These are phyloP conservation scores for Cichlasoma orientale DNA, from an alignment of 2,797 vertebrate species.

Conservation along the genomic window DNA sequence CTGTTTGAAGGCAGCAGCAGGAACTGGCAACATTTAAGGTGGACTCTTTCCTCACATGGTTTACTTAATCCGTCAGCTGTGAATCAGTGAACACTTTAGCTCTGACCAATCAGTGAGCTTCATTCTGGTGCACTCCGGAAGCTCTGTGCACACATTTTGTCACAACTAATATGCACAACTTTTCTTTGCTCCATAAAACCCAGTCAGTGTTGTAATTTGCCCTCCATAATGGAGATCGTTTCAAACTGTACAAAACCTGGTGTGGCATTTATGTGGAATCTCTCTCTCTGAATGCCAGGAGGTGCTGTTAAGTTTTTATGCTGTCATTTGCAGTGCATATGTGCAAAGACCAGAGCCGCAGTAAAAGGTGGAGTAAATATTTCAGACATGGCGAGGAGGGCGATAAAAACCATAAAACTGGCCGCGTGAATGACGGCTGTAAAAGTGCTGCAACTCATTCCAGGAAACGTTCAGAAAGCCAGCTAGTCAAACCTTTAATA, in stretches of 20 bases:
- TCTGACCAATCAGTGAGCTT: too few species aligned
- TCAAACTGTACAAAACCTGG: not conserved
- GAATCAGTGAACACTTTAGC: not conserved
- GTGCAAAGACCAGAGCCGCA: not conserved
- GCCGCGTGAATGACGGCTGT: not conserved
- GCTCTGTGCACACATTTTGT: too few species aligned
- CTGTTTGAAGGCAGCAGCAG: not conserved
- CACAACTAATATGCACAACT: too few species aligned
- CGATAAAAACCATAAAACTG: conserved; percentile 1
- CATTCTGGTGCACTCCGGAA: too few species aligned
- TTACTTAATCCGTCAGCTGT: not conserved
- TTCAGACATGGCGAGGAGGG: not conserved
- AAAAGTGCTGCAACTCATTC: not conserved
- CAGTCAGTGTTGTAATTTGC: not conserved
- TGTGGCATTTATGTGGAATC: not conserved
- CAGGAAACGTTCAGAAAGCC: not conserved
- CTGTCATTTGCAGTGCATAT: not conserved
- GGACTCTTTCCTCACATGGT: not conserved
- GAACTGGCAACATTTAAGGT: not conserved
- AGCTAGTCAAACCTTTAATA: not conserved
- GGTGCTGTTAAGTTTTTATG: not conserved
- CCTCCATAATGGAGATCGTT: not conserved
- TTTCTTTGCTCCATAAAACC: too few species aligned
- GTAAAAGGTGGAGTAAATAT: not conserved
- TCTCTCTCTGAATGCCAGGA: not conserved